Conservation (phyloP, 37 sponge, comb jelly and placozoan species). For the Petrosia ficiformis region DNA sequence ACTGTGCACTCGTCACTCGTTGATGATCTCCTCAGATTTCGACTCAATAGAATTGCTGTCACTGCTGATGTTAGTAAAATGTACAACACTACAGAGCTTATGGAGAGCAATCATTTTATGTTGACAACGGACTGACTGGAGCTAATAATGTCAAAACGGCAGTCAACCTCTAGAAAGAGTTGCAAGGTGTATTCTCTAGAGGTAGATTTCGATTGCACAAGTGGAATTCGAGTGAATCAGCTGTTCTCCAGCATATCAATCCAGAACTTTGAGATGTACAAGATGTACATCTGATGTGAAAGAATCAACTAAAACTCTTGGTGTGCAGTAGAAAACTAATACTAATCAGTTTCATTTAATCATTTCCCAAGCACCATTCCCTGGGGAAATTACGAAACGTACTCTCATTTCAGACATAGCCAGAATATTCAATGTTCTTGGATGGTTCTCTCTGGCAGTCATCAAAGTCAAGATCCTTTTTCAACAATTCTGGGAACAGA, state of each 20-base stretch:
- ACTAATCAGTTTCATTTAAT: conserved; percentile 22
- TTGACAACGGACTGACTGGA: background rate
- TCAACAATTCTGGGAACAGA: conserved; percentile 27
- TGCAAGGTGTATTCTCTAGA: conserved; percentile 1
- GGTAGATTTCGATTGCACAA: conserved; percentile 19
- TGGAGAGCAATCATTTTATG: no score
- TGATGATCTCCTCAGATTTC: no score
- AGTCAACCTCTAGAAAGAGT: background rate
- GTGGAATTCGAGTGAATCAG: conserved; percentile 20
- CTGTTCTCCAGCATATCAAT: conserved; percentile 8
- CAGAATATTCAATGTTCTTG: no score
- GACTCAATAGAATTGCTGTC: no score
- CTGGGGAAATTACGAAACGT: conserved; percentile 11
- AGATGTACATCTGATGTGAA: conserved; percentile 16
- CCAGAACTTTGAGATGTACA: conserved; percentile 14
- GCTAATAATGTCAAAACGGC: background rate
- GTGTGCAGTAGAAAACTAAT: conserved; percentile 38
- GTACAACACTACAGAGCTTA: no score
- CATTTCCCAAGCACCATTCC: conserved; percentile 5
- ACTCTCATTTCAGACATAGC: no score
- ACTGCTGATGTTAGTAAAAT: no score
- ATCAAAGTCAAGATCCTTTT: conserved; percentile 35
- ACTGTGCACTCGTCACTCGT: no score
- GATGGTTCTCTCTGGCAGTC: conserved; percentile 28
- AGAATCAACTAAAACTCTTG: conserved; percentile 46